A percentile compares a stretch with the other conserved stretches of the same genome.
Conservation (phyloP, 2,797 vertebrate genomes). For the Atherinosoma microstoma region DNA sequence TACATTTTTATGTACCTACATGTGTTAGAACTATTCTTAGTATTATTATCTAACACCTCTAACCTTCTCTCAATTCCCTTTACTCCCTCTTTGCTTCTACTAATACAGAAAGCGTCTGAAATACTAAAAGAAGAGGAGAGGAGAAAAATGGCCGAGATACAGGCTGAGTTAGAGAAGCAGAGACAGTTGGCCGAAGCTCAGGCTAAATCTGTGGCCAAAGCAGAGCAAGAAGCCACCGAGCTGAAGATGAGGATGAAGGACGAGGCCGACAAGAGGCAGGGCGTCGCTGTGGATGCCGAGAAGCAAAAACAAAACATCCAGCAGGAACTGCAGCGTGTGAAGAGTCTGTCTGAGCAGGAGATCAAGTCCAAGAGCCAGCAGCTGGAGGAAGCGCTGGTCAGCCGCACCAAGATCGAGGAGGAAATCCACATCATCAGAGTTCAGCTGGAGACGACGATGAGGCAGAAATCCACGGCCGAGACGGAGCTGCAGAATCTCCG, state of each 20-base stretch:
- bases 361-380: constrained; percentile 90
- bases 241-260: constrained; percentile 92
- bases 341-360: constrained; percentile 90
- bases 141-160: constrained; percentile 90
- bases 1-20: constrained; percentile 49
- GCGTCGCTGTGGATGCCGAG: constrained; percentile 89
- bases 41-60: constrained; percentile 52
- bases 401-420: constrained; percentile 91
- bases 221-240: constrained; percentile 89
- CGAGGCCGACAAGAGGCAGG: constrained; percentile 90
- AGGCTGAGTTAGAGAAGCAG: constrained; percentile 94
- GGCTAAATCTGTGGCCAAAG: constrained; percentile 90
- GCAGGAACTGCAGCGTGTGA: constrained; percentile 91
- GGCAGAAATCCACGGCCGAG: constrained; percentile 87
- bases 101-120: constrained; percentile 91
- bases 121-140: constrained; percentile 94
- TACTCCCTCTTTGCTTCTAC: constrained; percentile 61
- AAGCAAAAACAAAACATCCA: constrained; percentile 95
- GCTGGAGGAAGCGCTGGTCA: constrained; percentile 89
- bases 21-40: constrained; percentile 37
- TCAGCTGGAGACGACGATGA: constrained; percentile 88
- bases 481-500: constrained; percentile 87
- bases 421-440: constrained; percentile 92
- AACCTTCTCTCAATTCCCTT: constrained; percentile 59
- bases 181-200: constrained; percentile 93